Base-by-base conservation (phyloP, 2,113 vertebrate species). In the Phasianus colchicus region DNA sequence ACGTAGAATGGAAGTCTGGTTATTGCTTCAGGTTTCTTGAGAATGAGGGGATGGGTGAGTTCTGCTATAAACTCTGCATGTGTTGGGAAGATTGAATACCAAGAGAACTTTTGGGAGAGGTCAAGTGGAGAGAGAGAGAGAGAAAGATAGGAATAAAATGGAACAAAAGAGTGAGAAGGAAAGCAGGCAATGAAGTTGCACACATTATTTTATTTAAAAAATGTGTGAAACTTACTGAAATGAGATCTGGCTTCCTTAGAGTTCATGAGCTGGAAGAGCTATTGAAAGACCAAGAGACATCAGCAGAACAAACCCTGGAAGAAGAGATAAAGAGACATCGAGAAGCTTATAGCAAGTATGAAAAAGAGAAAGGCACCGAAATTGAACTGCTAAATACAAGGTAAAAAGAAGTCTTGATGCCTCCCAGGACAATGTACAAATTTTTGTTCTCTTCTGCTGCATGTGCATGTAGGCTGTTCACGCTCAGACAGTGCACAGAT, bases 201-300 rank as follows among this genome's bases (percentile, higher is more conserved):
- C 2, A 6, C 0, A 0, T 32, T 47, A 42, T 34, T 54, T 36
- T 29, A 47, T 76, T 64, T 71, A 36, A 14, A 71, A 76, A 32
- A 27, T 25, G 42, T 77, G 14, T 60, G 42, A 88, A 95, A 50
- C 36, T 60, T 86, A 54, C 34, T 91, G 81, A 92, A 85, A 85
- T 75, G 50, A 71, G 7, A 32, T 71, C 36, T 88, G 55, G 4
- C 73, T 92, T 91, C 48, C 4, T 63, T 96, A 99, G 99, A 97
- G 99, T 99, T 71, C 97, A 99, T 27, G 99, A 99, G 80, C 97
- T 99, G 76, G 99, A 99, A 96, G 99, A 99, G 96, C 98, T 99
- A 90, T 88, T 99, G 91, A 99, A 99, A 97, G 99, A 99, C 89
- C 99, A 99, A 97, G 99, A 99, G 97, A 97, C 98, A 13, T 98